Conservation (phyloP, 2,888 invertebrate species). For the Pammene fasciana region DNA sequence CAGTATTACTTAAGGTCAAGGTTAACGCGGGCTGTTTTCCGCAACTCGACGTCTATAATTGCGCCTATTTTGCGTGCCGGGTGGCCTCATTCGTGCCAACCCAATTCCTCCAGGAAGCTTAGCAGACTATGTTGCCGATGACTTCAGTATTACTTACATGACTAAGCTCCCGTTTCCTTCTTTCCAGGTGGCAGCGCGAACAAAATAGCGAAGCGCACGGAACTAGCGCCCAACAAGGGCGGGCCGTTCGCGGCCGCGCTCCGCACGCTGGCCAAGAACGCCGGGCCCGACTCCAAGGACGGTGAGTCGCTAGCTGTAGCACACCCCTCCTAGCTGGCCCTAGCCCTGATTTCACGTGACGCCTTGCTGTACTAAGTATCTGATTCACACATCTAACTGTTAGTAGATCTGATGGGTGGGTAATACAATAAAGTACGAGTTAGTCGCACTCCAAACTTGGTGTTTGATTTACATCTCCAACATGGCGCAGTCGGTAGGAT, state of each 20-base stretch:
- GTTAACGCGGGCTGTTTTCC: too few species aligned
- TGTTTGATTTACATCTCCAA: too few species aligned
- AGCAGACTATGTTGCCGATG: too few species aligned
- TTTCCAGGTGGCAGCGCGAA: conserved; percentile 76
- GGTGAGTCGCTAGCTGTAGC: conserved; percentile 68
- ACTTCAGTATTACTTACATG: not conserved
- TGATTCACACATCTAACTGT: not conserved
- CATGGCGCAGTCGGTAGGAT: too few species aligned
- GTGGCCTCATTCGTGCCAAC: too few species aligned
- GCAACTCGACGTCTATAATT: too few species aligned
- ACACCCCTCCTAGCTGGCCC: conserved; percentile 11
- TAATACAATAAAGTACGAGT: too few species aligned
- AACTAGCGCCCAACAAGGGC: conserved; percentile 79
- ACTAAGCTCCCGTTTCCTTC: conserved; percentile 44
- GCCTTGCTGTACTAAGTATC: not conserved
- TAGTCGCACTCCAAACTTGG: too few species aligned
- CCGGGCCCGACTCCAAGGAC: conserved; percentile 89
- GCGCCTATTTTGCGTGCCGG: too few species aligned
- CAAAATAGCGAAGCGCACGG: conserved; percentile 75
- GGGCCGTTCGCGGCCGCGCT: conserved; percentile 96
- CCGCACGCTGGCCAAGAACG: conserved; percentile 95
- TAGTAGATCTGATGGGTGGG: too few species aligned
- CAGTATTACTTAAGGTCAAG: too few species aligned
- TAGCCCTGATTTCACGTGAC: not conserved
- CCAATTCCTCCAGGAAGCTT: too few species aligned